These are phyloP conservation scores for Hippocampus abdominalis DNA, from an alignment of 2,113 vertebrate species.

Conservation along the genomic window DNA sequence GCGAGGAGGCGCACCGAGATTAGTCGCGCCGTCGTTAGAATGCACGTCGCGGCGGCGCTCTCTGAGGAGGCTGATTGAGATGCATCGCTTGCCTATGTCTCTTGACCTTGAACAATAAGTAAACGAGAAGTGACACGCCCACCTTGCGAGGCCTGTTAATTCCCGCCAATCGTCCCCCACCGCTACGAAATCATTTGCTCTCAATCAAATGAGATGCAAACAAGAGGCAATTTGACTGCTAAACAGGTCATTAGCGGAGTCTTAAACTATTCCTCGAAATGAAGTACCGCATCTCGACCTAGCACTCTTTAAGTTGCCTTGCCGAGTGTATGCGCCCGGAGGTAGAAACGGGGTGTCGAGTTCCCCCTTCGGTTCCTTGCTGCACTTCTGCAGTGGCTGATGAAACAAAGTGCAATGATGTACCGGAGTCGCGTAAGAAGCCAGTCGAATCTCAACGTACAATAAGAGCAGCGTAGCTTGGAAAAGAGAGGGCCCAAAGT, in stretches of 20 bases:
- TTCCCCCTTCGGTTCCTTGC: constrained; percentile 67
- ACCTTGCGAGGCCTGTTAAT: constrained; percentile 20
- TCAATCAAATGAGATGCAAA: constrained; percentile 50
- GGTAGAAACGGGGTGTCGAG: constrained; percentile 64
- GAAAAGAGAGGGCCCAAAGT: constrained; percentile 44
- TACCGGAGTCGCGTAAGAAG: constrained; percentile 59
- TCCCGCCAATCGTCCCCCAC: constrained; percentile 9
- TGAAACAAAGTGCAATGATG: constrained; percentile 77
- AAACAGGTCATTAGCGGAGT: constrained; percentile 63
- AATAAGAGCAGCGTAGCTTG: constrained; percentile 51
- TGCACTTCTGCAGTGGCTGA: constrained; percentile 75
- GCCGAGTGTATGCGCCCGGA: constrained; percentile 64
- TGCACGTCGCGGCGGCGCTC: background rate
- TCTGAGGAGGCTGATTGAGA: background rate
- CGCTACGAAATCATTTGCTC: constrained; percentile 12
- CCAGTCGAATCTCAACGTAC: constrained; percentile 60
- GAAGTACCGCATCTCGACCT: constrained; percentile 47
- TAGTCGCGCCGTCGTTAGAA: constrained; percentile 19
- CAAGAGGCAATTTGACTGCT: constrained; percentile 57
- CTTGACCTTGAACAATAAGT: constrained; percentile 55
- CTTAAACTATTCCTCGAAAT: constrained; percentile 68
- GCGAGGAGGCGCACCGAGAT: constrained; percentile 41
- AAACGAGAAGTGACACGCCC: constrained; percentile 18
- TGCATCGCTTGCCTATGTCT: constrained; percentile 22
- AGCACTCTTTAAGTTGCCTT: constrained; percentile 11